phyloP scores from a whole-genome alignment of 2,888 invertebrate genomes.

The Anthrax anthrax region DNA sequence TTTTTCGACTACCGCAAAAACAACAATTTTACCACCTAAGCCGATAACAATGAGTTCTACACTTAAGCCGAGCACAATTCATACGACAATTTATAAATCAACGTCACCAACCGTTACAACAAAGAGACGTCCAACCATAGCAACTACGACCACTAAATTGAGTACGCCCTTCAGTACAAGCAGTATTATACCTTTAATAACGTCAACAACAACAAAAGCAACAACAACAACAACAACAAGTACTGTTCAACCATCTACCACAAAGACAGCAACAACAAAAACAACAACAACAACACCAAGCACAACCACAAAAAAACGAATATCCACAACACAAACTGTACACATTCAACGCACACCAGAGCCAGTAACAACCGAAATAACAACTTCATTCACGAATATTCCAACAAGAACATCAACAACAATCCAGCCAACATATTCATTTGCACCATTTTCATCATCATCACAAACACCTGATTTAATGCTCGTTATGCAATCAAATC shows the following conservation, averaged over 20 bases:
- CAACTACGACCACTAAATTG: slow-evolving; percentile 15
- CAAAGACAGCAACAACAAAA: slow-evolving; percentile 20
- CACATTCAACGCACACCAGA: slow-evolving; percentile 14
- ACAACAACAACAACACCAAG: slow-evolving; percentile 10
- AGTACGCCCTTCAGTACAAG: slow-evolving; percentile 14
- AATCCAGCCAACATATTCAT: background rate
- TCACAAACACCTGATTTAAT: no score
- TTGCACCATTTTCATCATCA: no score
- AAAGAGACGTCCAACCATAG: slow-evolving; percentile 15
- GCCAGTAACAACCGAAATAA: slow-evolving; percentile 12
- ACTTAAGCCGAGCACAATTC: slow-evolving; percentile 4
- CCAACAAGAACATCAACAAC: slow-evolving; percentile 13
- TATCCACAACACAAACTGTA: slow-evolving; percentile 8
- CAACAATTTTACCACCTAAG: slow-evolving; percentile 15
- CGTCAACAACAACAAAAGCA: slow-evolving; percentile 6
- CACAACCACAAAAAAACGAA: slow-evolving; percentile 18
- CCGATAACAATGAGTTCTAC: slow-evolving; percentile 15
- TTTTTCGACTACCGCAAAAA: no score
- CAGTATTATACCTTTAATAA: slow-evolving; percentile 15
- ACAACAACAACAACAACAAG: slow-evolving; percentile 8
- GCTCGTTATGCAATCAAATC: no score
- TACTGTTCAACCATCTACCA: no score
- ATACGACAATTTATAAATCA: no score
- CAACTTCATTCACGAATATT: slow-evolving; percentile 11
- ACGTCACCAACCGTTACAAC: slow-evolving; percentile 13